Evolutionary conservation across 2,113 vertebrate genomes (phyloP), one percentile per base, ranked within the genome.

Genomic region (Coregonus clupeaformis): DNA sequence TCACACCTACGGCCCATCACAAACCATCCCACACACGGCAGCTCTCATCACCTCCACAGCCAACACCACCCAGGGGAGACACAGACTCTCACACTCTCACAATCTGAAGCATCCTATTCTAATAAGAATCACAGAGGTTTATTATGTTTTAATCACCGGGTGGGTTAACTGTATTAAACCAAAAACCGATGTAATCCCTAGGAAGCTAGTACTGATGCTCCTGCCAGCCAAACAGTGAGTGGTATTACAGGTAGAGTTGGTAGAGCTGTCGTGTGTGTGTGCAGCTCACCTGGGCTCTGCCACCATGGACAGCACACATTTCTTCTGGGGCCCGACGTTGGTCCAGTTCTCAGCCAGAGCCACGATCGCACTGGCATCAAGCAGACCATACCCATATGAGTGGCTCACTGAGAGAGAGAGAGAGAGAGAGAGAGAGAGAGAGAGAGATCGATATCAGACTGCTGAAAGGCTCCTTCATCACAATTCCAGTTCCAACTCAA

Each of bases 311-410:
- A 98, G 86, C 77, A 95, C 85, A 60, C 97, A 99, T 68, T 96
- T 97, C 85, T 92, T 91, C 90, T 99, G 98, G 2, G 95, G 94
- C 52, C 93, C 92, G 75, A 98, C 95, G 0, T 75, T 95, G 14
- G 94, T 97, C 97, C 98, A 99, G 69, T 96, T 96, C 89, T 89
- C 91, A 80, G 97, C 97, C 81, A 96, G 82, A 5, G 85, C 74
- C 52, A 98, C 97, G 87, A 99, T 98, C 76, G 94, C 95, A 2
- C 95, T 93, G 0, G 98, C 98, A 0, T 99, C 95, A 84, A 99
- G 89, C 14, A 99, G 92, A 2, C 98, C 98, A 0, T 99, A 99
- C 76, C 98, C 98, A 0, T 98, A 99, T 0, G 97, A 99, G 74
- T 99, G 98, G 85, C 98, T 99, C 71, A 99, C 98, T 99, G 91